phyloP scores from a whole-genome alignment of 37 sponge, comb jelly and placozoan genomes.

The Amphimedon queenslandica region DNA sequence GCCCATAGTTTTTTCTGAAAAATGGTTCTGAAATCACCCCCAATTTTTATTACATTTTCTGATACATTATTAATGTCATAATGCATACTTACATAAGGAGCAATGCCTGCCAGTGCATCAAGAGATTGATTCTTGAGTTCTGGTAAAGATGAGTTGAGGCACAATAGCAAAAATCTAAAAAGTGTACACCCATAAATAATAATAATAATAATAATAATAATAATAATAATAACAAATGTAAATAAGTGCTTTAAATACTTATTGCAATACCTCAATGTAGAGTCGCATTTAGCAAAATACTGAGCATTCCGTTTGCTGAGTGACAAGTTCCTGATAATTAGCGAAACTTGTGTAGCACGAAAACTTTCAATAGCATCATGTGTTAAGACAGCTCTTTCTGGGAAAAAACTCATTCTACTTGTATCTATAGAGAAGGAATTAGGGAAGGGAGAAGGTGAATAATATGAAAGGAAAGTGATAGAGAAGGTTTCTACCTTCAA shows the following conservation, averaged over 20 bases:
- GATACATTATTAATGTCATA: too few relatives aligned
- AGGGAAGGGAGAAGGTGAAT: not conserved
- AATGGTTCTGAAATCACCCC: too few relatives aligned
- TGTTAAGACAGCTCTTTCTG: not conserved
- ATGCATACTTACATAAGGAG: conserved; percentile 30
- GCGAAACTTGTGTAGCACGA: conserved; percentile 40
- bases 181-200: too few relatives aligned
- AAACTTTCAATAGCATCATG: conserved; percentile 20
- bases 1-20: too few relatives aligned
- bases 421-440: not conserved
- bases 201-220: too few relatives aligned
- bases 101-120: conserved; percentile 29
- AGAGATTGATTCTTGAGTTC: conserved; percentile 4
- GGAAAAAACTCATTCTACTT: too few relatives aligned
- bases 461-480: not conserved
- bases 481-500: not conserved
- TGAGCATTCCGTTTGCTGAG: conserved; percentile 1
- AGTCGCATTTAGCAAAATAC: conserved; percentile 6
- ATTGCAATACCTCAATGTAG: conserved; percentile 10
- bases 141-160: conserved; percentile 12
- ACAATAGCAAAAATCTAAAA: conserved; percentile 33
- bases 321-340: conserved; percentile 51
- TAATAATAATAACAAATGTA: too few relatives aligned
- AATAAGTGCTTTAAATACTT: too few relatives aligned
- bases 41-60: too few relatives aligned